Base-by-base conservation (phyloP, 2,113 vertebrate genomes). In the Heterotilapia buettikoferi region DNA sequence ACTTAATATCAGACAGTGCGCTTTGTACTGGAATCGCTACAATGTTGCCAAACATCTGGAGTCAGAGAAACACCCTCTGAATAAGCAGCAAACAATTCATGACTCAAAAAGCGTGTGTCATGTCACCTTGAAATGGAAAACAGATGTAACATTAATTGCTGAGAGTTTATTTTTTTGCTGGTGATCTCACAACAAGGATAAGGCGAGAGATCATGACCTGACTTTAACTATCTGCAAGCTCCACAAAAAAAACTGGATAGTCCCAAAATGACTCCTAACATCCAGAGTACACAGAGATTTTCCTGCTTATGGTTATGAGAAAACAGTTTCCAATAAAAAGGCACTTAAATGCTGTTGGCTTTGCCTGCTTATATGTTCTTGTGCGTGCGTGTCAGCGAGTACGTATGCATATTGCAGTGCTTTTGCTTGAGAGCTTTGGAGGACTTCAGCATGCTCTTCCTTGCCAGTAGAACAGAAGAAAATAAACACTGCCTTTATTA, bases 401-500 rank as follows among this genome's bases (percentile, higher is more conserved):
- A 36, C 80, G 90, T 76, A 71, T 92, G 80, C 53, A 86, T 88
- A 78, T 84, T 83, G 66, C 31, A 50, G n/a, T 73, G 33, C 54
- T 66, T 83, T 29, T 4, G 81, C 76, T 71, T 71, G 56, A 61
- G 89, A 92, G 88, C 86, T 84, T 85, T 56, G 36, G 83, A 88
- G 56, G 89, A 86, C 82, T 86, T 86, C 71, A 84, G 57, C 56
- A 63, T 68, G 50, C 29, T 86, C 24, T 76, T 50, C 38, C 66
- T 50, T 86, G 84, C 93, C 85, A 93, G 84, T 88, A 90, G 84
- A 91, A 85, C 29, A 12, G 38, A 86, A 56, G 40, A 92, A 95
- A 95, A 95, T 89, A 95, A 94, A 96, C 93, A 93, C 13, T 80
- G 80, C 59, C 82, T 90, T 92, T 95, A 94, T 94, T 91, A 88